Evolutionary conservation across 2,888 invertebrate genomes (phyloP).

Genomic region (Sarcophaga carnaria): DNA sequence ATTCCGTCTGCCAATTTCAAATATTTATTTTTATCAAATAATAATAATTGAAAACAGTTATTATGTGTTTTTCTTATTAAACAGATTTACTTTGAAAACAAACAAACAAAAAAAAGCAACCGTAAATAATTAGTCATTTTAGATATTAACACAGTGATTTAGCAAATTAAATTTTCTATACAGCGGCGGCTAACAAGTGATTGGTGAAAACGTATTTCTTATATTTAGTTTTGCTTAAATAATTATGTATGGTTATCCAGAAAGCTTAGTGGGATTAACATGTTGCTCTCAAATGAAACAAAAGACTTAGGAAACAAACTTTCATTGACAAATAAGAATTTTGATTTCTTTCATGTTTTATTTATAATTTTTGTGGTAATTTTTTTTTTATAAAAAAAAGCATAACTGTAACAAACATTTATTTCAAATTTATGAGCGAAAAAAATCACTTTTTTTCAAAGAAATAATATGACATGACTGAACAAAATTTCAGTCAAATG

Average conservation of each 20-base stretch:
- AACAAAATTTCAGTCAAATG: conserved; percentile 54
- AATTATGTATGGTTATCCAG: not conserved
- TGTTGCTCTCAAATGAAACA: not conserved
- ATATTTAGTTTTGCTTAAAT: not conserved
- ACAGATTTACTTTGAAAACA: no score
- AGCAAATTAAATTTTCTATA: no score
- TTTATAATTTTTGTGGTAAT: not conserved
- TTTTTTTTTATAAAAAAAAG: not conserved
- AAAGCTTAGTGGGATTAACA: not conserved
- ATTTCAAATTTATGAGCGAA: not conserved
- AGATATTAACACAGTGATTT: no score
- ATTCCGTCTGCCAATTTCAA: no score
- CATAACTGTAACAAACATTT: conserved; percentile 52
- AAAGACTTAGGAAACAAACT: conserved; percentile 51
- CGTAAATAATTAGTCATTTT: no score
- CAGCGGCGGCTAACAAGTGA: no score
- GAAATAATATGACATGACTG: conserved; percentile 74
- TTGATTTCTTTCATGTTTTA: not conserved
- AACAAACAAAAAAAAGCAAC: no score
- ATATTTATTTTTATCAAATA: no score
- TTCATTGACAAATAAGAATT: not conserved
- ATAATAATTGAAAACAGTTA: no score
- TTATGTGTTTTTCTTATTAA: no score
- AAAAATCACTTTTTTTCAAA: not conserved
- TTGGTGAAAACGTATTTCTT: no score